Evolutionary conservation across 2,888 invertebrate species (phyloP).

Genomic region (Agrochola circellaris): DNA sequence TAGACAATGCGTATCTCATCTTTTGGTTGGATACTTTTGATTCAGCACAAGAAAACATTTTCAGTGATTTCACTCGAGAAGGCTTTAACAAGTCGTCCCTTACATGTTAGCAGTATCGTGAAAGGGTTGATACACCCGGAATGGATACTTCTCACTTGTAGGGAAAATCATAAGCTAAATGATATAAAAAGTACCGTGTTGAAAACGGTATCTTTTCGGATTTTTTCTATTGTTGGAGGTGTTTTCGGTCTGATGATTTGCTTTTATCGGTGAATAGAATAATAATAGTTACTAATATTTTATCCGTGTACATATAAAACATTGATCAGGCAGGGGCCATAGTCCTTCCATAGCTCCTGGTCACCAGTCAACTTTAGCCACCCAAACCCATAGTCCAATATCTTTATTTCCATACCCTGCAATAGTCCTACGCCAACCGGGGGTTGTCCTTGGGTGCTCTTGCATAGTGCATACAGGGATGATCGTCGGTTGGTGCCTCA

Average conservation of each 20-base stretch:
- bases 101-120: not conserved
- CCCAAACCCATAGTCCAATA: too few species aligned
- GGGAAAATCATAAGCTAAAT: constrained; percentile 19
- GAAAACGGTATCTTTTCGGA: not conserved
- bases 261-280: not conserved
- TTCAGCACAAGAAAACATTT: constrained; percentile 22
- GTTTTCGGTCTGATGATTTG: not conserved
- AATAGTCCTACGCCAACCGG: too few species aligned
- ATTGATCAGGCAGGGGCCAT: too few species aligned
- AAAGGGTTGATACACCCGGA: constrained; percentile 19
- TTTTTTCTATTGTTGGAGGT: not conserved
- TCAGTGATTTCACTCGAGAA: constrained; percentile 20
- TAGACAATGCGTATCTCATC: not conserved
- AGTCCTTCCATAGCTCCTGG: too few species aligned
- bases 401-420: too few species aligned
- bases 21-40: not conserved
- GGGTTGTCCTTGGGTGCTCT: too few species aligned
- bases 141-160: constrained; percentile 10
- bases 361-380: too few species aligned
- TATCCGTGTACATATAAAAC: too few species aligned
- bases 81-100: constrained; percentile 1
- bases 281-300: too few species aligned
- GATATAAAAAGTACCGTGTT: not conserved
- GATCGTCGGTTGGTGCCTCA: too few species aligned
- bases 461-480: too few species aligned